Evolutionary conservation across 2,797 vertebrate species (phyloP), one percentile per base, ranked within the genome.

Genomic region (Odontamblyopus lacepedii): DNA sequence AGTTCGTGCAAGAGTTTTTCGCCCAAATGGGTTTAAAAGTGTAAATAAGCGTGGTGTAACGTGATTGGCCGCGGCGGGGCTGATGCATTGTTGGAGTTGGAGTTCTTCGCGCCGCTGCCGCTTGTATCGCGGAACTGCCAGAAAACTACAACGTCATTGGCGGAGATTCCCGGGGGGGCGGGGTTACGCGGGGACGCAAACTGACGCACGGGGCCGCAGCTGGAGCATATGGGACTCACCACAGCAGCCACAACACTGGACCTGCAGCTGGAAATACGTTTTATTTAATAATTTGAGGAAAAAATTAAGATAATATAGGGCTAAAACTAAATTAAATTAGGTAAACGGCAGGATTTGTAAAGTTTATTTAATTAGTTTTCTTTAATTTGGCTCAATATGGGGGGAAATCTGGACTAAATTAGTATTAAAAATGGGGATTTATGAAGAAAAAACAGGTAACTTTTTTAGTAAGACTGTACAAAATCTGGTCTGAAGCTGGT

Each of bases 21-120:
- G 55, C 51, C 2, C 4, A 26, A 63, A 26, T 4, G 35, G 38
- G n/a, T 64, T 64, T 64, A 64, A 29, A 6, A 0, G 16, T 51
- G 50, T 83, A 81, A 71, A 73, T 82, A 55, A 83, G 85, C 94
- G 94, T 95, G 94, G 81, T 92, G 78, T 79, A 1, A 48, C 55
- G 63, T 78, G 84, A 94, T 95, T 94, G 94, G 94, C 71, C 79
- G 60, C 1, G 27, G 9, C 7, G 0, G 27, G 16, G 35, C 16
- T 16, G 1, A 1, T 0, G 0, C 0, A 23, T 38, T 12, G 0
- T 63, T 89, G 91, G 77, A 73, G 30, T 84, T 92, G 92, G 90
- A 91, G 92, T 94, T 63, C 55, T 75, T 18, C 0, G 1, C 0
- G 2, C 3, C 9, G 0, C 1, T 0, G 18, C 1, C 2, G 35